Conservation (phyloP, 2,113 vertebrate species). For the Climacteris rufus region DNA sequence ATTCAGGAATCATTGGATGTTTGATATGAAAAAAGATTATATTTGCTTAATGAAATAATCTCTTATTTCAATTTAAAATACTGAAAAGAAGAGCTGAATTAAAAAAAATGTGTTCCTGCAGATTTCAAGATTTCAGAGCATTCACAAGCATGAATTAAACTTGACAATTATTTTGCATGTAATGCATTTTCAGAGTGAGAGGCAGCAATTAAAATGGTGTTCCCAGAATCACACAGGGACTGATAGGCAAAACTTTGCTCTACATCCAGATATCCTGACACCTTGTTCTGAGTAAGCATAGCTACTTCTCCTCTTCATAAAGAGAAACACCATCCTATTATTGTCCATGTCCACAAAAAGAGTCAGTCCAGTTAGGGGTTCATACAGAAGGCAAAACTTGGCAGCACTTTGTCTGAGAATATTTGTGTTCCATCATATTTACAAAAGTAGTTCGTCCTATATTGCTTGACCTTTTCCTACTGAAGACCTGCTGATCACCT, state of each 20-base stretch:
- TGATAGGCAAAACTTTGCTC: not conserved
- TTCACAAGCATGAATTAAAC: not conserved
- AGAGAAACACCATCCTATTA: not conserved
- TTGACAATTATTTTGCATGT: not conserved
- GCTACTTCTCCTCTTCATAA: not conserved
- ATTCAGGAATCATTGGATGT: not conserved
- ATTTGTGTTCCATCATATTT: conserved; percentile 3
- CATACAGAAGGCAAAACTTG: not conserved
- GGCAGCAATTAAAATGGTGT: not conserved
- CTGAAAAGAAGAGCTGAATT: not conserved
- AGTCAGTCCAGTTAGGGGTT: not conserved
- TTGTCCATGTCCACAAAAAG: not conserved
- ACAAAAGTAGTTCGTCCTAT: not conserved
- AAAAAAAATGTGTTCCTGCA: not conserved
- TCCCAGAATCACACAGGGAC: not conserved
- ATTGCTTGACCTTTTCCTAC: conserved; percentile 42
- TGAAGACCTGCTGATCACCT: conserved; percentile 19
- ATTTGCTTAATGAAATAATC: not conserved
- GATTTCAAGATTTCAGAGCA: not conserved
- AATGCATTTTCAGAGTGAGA: not conserved
- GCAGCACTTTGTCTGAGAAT: not conserved
- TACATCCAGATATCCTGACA: not conserved
- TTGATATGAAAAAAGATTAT: not conserved
- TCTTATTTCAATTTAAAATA: not conserved
- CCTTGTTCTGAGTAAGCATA: not conserved